Conservation (phyloP, 2,888 invertebrate species). For the Calliopum simillimum region DNA sequence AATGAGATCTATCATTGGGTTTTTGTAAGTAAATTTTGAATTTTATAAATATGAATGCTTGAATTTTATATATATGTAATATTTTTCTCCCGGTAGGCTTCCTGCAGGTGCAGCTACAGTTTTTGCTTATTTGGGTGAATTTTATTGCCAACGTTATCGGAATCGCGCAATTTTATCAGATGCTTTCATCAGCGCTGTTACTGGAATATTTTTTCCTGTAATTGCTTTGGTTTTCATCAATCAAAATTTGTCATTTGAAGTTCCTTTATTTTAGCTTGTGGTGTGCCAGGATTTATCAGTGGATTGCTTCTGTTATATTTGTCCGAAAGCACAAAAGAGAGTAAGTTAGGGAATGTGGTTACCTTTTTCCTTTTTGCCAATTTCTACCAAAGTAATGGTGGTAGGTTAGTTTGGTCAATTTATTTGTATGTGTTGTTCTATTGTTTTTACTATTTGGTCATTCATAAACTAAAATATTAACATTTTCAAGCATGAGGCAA, state of each 20-base stretch:
- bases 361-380: too few species aligned
- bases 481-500: too few species aligned
- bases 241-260: slow-evolving; percentile 54
- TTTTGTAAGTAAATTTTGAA: slow-evolving; percentile 65
- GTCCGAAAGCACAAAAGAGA: too few species aligned
- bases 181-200: slow-evolving; percentile 57
- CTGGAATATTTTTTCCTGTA: slow-evolving; percentile 56
- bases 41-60: not conserved
- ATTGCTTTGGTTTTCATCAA: slow-evolving; percentile 60
- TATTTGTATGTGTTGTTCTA: too few species aligned
- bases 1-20: slow-evolving; percentile 69
- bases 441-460: too few species aligned
- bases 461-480: too few species aligned
- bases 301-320: too few species aligned
- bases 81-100: slow-evolving; percentile 49
- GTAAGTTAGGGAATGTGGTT: too few species aligned
- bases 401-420: too few species aligned
- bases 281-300: too few species aligned
- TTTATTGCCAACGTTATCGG: slow-evolving; percentile 67
- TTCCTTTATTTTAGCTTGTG: too few species aligned
- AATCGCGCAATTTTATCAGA: slow-evolving; percentile 64
- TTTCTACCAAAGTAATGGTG: too few species aligned
- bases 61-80: not conserved
- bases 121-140: slow-evolving; percentile 70
- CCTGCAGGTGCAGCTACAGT: slow-evolving; percentile 69